Base-by-base conservation (phyloP, 2,888 invertebrate genomes). In the Odontothrips loti region DNA sequence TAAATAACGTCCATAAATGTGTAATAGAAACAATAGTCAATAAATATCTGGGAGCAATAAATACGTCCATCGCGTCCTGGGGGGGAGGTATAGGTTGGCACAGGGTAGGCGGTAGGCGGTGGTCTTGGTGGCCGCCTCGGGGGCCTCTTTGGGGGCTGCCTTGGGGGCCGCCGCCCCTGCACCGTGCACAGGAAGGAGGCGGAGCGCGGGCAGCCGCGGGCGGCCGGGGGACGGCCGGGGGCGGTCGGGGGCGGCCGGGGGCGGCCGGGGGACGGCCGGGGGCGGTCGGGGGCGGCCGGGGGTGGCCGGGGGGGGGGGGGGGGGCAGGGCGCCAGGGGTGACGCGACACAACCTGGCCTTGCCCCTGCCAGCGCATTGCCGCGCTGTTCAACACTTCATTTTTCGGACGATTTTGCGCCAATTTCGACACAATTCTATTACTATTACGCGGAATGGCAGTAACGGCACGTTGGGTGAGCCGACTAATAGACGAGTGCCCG, bases 1-100 rank as follows among this genome's bases (percentile, higher is more conserved):
- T 75, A 75, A 75, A 75, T 75, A 75, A 75, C 68, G 68, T 10
- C 68, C 68, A 75, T 75, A 75, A 75, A 75, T 75, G 68, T 75
- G 68, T 75, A 75, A 75, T 75, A 75, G 68, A 75, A 75, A 75
- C 68, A 75, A 75, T 75, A 75, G 68, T 75, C 68, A 75, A 75
- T 75, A 75, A 75, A 75, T 75, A 75, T 75, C 68, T 23, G 27
- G 27, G 68, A 27, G 68, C 68, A 23, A 75, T 75, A 75, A 75
- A 75, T 75, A 75, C 68, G 68, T 75, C 68, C 10, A 27, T 10
- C 68, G 68, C 68, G 68, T 75, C 68, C 68, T 23, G 68, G 68
- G 12, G 23, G 23, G 11, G 23, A 23, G 68, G n/a, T 23, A 43
- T 43, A 43, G 34, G 34, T 43, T 43, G 34, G 34, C 34, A 43